Base-by-base conservation (phyloP, 2,888 invertebrate genomes). In the Ditula angustiorana region DNA sequence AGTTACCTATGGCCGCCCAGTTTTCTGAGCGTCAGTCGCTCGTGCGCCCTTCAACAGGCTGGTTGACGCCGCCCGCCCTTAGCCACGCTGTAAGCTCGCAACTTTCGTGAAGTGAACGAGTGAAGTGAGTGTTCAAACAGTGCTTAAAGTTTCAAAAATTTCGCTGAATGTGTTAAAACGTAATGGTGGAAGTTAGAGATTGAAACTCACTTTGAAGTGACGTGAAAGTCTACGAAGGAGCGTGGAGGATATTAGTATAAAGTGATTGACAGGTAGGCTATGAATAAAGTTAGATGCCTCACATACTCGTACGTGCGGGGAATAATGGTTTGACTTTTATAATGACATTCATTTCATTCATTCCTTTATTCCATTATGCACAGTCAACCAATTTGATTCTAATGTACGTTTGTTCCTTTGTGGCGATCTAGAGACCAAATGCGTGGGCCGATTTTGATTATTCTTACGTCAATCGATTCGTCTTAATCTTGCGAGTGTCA, bases 1-100 rank as follows among this genome's bases (percentile, higher is more conserved):
- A n/a, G n/a, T n/a, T n/a, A 33, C 7, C 7, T 13, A 5, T 10
- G 3, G 2, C 21, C 21, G 30, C 19, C 50, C 50, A 19, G n/a
- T n/a, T n/a, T n/a, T n/a, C n/a, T n/a, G n/a, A 28, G 35, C 26
- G 30, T 50, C 50, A 50, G 50, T 50, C 41, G 50, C 56, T 57
- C 57, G 30, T 56, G 62, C 49, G 62, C 62, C 62, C 30, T 23
- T 5, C 49, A 24, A 10, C 19, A 16, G 49, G 62, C 24, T 3
- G n/a, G 16, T n/a, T 24, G n/a, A 10, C 50, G 56, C 62, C 62
- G 57, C 62, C 57, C 61, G 61, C 61, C 61, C 61, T 4, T 0
- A 21, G 10, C 5, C 8, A 13, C 28, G 2, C 26, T 33, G 10
- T 2, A 11, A 26, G 19, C 26, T 13, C 37, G 53, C 10, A 56